These are phyloP conservation scores for Gymnoscopelus braueri DNA, from an alignment of 2,797 vertebrate species.

Conservation along the genomic window DNA sequence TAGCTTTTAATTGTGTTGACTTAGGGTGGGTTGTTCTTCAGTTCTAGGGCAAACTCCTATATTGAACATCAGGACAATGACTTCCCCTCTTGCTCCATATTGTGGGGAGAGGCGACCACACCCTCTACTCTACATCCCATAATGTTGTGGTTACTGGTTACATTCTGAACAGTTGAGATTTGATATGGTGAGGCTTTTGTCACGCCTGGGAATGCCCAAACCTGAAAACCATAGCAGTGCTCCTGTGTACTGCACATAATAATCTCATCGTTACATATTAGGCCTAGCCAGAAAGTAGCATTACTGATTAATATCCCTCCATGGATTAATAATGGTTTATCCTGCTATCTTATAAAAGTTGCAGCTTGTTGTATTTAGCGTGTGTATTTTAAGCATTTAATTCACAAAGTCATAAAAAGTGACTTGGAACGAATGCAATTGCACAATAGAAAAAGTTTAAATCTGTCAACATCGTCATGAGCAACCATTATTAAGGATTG, in stretches of 20 bases:
- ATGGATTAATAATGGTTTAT: too few species aligned
- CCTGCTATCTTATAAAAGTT: too few species aligned
- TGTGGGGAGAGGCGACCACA: conserved; percentile 39
- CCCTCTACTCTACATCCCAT: conserved; percentile 61
- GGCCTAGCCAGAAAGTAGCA: too few species aligned
- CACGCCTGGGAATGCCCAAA: conserved; percentile 15
- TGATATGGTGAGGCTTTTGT: conserved; percentile 44
- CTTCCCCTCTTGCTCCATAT: conserved; percentile 28
- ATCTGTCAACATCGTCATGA: too few species aligned
- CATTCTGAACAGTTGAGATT: conserved; percentile 35
- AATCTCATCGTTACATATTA: too few species aligned
- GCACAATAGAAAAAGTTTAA: too few species aligned
- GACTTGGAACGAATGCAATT: too few species aligned
- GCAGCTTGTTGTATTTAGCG: too few species aligned
- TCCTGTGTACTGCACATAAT: conserved; percentile 4
- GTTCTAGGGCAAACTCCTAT: conserved; percentile 38
- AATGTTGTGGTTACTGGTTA: conserved; percentile 29
- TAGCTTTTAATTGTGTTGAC: conserved; percentile 53
- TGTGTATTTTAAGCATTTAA: too few species aligned
- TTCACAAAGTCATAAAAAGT: too few species aligned
- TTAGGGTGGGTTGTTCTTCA: conserved; percentile 48
- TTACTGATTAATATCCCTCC: too few species aligned
- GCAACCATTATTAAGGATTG: too few species aligned
- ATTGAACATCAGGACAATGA: conserved; percentile 55
- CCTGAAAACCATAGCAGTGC: conserved; percentile 22